A percentile compares a stretch with the other conserved stretches of the same genome.
These are phyloP conservation scores for Brachypalpus laphriformis DNA, from an alignment of 2,888 invertebrate genomes.

Conservation along the genomic window DNA sequence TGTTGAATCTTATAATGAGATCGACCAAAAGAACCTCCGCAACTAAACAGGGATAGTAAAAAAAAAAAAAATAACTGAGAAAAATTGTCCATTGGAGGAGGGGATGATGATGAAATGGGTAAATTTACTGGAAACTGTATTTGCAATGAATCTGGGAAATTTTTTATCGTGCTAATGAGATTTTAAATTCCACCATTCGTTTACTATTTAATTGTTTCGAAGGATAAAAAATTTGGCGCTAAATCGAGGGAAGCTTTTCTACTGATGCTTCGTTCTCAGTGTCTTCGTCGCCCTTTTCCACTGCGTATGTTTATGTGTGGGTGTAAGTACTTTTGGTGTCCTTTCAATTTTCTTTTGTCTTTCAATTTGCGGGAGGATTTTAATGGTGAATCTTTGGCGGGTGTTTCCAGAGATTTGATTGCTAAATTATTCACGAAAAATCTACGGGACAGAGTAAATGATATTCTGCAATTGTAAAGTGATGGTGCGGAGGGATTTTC, in stretches of 20 bases:
- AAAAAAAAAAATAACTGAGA: conserved; percentile 1
- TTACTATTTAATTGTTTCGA: conserved; percentile 72
- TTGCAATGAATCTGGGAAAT: conserved; percentile 62
- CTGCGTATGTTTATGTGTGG: not conserved
- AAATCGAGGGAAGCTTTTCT: conserved; percentile 49
- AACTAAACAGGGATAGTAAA: conserved; percentile 50
- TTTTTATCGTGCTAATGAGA: conserved; percentile 70
- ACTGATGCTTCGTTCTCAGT: conserved; percentile 1
- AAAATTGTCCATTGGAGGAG: conserved; percentile 30
- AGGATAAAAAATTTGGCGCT: conserved; percentile 59
- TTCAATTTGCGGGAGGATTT: conserved; percentile 66
- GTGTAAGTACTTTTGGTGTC: conserved; percentile 16
- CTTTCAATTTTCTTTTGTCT: conserved; percentile 73
- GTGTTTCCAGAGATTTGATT: conserved; percentile 58
- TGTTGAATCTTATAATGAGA: conserved; percentile 72
- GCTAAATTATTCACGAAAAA: conserved; percentile 70
- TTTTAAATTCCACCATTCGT: conserved; percentile 72
- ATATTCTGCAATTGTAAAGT: conserved; percentile 60
- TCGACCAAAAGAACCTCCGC: conserved; percentile 12
- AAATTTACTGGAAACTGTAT: conserved; percentile 74
- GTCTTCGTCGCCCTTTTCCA: not conserved
- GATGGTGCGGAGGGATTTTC: not conserved
- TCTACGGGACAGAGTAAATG: conserved; percentile 58
- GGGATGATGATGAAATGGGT: conserved; percentile 56
- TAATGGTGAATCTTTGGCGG: conserved; percentile 68